These are phyloP conservation scores for Diceros bicornis DNA, from an alignment of 2,797 vertebrate species.

Conservation along the genomic window DNA sequence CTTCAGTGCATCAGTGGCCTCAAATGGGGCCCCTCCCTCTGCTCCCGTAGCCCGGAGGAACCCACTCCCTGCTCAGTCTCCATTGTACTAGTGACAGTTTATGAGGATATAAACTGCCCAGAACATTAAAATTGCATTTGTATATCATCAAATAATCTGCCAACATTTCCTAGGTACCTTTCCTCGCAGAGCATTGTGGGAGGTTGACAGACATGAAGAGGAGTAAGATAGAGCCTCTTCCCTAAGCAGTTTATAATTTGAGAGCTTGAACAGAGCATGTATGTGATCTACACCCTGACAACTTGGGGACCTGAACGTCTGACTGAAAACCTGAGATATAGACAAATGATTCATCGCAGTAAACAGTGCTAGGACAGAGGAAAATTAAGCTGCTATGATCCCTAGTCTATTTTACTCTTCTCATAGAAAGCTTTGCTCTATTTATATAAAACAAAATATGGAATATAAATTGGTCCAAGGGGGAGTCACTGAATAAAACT, in stretches of 20 bases:
- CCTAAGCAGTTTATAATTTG: not conserved
- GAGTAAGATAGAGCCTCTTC: not conserved
- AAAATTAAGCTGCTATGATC: not conserved
- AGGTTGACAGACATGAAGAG: not conserved
- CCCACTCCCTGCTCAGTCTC: not conserved
- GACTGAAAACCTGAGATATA: not conserved
- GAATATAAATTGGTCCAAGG: not conserved
- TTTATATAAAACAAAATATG: conserved; percentile 9
- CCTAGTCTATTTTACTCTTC: not conserved
- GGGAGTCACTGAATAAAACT: conserved; percentile 23
- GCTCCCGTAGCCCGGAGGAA: fast-evolving
- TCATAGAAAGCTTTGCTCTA: not conserved
- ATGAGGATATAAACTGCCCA: not conserved
- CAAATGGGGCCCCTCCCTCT: not conserved
- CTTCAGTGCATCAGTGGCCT: not conserved
- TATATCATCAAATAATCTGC: not conserved
- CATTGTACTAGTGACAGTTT: not conserved
- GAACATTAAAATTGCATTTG: not conserved
- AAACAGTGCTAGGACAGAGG: not conserved
- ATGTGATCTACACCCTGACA: not conserved
- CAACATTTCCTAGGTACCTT: not conserved
- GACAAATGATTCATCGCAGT: not conserved
- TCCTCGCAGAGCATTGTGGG: not conserved
- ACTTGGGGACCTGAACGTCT: not conserved
- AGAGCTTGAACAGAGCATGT: not conserved